phyloP scores from a whole-genome alignment of 2,888 invertebrate species.

The Amphipyra tragopoginis region DNA sequence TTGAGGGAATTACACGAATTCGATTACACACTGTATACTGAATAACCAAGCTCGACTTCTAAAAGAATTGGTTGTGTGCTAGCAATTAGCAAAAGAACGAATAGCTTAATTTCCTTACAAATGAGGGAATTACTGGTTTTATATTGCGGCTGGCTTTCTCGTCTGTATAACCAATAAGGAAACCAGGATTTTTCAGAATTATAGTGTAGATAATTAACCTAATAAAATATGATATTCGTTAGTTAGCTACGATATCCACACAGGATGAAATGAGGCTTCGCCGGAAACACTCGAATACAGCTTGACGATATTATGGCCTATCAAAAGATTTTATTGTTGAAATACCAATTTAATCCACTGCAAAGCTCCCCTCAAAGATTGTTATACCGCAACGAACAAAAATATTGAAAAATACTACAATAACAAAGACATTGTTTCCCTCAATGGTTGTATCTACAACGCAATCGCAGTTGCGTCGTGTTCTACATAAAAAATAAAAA shows the following conservation, averaged over 20 bases:
- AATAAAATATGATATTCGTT: too few relatives aligned
- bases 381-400: constrained; percentile 39
- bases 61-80: too few relatives aligned
- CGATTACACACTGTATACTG: too few relatives aligned
- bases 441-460: constrained; percentile 65
- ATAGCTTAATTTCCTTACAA: too few relatives aligned
- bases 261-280: neutral
- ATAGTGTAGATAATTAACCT: too few relatives aligned
- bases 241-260: neutral
- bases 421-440: constrained; percentile 66
- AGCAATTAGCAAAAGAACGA: too few relatives aligned
- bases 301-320: neutral
- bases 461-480: constrained; percentile 63
- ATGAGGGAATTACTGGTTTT: too few relatives aligned
- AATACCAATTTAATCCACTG: constrained; percentile 19
- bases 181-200: too few relatives aligned
- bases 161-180: too few relatives aligned
- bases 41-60: too few relatives aligned
- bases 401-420: constrained; percentile 49
- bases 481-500: constrained; percentile 65
- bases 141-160: too few relatives aligned
- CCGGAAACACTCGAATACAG: neutral
- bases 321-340: neutral
- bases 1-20: too few relatives aligned
- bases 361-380: constrained; percentile 16